Conservation (phyloP, 1,140 invertebrate species). For the Planococcus citri region DNA sequence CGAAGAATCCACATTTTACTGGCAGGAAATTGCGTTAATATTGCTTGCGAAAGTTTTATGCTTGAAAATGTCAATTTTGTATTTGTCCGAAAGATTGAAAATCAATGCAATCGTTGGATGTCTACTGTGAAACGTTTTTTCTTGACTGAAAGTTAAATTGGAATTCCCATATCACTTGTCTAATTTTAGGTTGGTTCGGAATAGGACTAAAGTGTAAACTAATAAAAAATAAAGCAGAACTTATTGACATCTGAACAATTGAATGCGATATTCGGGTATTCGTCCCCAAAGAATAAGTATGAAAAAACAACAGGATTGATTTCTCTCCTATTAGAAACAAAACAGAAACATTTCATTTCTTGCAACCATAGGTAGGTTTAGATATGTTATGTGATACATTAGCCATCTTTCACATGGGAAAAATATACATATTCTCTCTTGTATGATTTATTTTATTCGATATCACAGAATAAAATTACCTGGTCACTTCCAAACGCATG, state of each 20-base stretch:
- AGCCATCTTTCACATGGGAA: no score
- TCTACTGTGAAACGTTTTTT: background rate
- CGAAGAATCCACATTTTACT: no score
- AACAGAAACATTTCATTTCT: no score
- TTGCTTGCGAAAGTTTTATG: no score
- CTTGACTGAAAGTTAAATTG: background rate
- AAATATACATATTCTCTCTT: no score
- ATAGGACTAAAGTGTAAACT: background rate
- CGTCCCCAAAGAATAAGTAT: background rate
- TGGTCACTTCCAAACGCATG: no score
- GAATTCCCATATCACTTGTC: background rate
- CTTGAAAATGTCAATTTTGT: background rate
- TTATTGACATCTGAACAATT: background rate
- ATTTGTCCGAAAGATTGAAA: background rate
- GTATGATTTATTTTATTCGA: no score
- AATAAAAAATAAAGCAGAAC: background rate
- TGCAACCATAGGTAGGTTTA: no score
- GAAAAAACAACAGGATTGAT: background rate
- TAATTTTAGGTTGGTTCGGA: background rate
- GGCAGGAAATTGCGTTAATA: no score
- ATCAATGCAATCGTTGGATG: background rate
- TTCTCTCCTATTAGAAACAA: background rate
- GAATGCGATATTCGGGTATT: background rate
- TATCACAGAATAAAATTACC: no score
- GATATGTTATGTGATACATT: no score